Evolutionary conservation across 1,140 invertebrate species (phyloP), one percentile per base, ranked within the genome.

Genomic region (Magallana gigas): DNA sequence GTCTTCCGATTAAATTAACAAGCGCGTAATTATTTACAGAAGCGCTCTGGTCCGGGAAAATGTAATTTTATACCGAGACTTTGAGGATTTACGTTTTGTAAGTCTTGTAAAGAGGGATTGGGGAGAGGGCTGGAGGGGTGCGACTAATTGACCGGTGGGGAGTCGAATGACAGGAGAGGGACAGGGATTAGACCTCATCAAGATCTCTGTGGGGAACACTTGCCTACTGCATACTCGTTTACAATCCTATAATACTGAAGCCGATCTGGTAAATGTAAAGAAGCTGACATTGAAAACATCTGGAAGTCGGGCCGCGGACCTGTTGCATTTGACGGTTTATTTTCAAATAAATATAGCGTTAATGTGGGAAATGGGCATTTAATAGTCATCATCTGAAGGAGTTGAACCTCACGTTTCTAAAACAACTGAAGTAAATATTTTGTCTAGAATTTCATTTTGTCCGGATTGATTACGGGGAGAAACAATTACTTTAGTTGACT

Each of bases 1-100:
- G 85, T 87, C 85, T 87, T 83, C 83, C 85, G 82, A 87, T 87
- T 87, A 87, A 56, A 87, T 87, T 87, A 87, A 87, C 82, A 83
- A 81, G 85, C 59, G 59, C 57, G 71, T 87, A 87, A 87, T 87
- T 83, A 68, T 58, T 83, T 83, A 36, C 85, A 87, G 85, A 87
- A 87, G 81, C 58, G 57, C 80, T 87, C 76, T 87, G 85, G 68
- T 76, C 23, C 14, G 68, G 11, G 36, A 29, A 57, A 68, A 85
- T 59, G 85, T 58, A 86, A 76, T 56, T 59, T 57, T 48, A 86
- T 57, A 86, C 85, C 60, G 85, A 5, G 81, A 56, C 81, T 57
- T 57, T 16, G 57, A 80, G 68, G 23, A 18, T 68, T 84, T 56
- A 85, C 57, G 59, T 57, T 76, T 58, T 29, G 36, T 14, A 58